Evolutionary conservation across 2,113 vertebrate species (phyloP).

Genomic region (Antechinus flavipes): DNA sequence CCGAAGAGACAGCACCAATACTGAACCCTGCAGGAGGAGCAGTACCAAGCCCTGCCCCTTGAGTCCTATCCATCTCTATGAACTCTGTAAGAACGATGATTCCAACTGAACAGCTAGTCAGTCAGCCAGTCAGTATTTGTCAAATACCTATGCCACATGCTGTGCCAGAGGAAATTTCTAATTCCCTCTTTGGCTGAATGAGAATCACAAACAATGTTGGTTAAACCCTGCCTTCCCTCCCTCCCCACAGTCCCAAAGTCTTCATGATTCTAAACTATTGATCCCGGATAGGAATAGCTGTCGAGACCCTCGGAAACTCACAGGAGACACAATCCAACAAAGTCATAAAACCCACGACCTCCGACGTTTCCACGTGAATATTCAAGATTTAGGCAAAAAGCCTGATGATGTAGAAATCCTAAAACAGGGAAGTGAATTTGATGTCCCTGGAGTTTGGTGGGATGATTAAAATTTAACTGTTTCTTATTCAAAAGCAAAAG

Average conservation of each 20-base stretch:
- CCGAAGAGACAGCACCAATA: not conserved
- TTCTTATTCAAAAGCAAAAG: not conserved
- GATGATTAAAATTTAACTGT: not conserved
- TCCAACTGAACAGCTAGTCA: not conserved
- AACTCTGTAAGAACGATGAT: not conserved
- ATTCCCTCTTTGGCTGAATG: not conserved
- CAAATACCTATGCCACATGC: not conserved
- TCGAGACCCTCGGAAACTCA: not conserved
- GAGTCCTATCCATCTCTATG: not conserved
- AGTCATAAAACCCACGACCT: not conserved
- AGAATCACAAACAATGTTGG: not conserved
- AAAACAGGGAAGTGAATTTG: not conserved
- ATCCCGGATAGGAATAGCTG: not conserved
- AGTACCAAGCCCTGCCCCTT: not conserved
- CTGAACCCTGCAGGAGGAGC: not conserved
- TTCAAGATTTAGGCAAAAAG: not conserved
- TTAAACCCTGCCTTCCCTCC: not conserved
- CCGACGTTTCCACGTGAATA: not conserved
- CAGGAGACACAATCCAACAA: not conserved
- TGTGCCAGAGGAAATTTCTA: not conserved
- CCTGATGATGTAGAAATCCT: not conserved
- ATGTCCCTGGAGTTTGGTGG: not conserved
- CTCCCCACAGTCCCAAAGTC: too few species aligned
- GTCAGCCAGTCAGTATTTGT: not conserved
- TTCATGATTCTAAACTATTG: not conserved